phyloP scores from a whole-genome alignment of 1,140 invertebrate species.

The Oryctes rhinoceros region DNA sequence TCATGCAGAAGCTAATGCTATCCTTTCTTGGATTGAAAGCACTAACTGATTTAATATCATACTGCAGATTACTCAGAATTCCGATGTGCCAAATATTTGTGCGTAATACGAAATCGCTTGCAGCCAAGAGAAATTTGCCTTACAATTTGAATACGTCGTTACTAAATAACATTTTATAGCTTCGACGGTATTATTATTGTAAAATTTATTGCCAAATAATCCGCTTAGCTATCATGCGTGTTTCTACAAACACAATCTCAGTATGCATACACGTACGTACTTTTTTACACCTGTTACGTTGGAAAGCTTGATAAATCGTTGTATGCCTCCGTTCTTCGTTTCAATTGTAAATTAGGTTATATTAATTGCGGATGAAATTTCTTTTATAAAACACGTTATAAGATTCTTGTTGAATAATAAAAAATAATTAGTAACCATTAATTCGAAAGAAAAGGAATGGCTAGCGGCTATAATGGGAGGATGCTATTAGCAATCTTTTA shows the following conservation, averaged over 20 bases:
- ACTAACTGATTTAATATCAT: no score
- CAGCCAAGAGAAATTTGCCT: neutral
- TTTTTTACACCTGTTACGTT: neutral
- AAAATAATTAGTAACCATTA: neutral
- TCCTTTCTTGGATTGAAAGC: no score
- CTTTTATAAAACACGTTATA: neutral
- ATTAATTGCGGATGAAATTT: neutral
- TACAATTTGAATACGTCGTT: neutral
- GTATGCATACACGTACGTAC: no score
- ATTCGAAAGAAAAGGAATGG: conserved; percentile 3
- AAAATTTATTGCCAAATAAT: conserved; percentile 5
- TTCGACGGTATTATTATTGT: neutral
- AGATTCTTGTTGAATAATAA: neutral
- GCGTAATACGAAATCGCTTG: neutral
- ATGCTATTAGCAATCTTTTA: neutral
- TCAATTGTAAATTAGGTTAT: conserved; percentile 15
- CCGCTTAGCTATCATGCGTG: neutral
- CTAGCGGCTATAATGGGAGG: neutral
- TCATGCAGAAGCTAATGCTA: no score
- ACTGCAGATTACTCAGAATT: no score
- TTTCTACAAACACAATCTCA: neutral
- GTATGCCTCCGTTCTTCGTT: neutral
- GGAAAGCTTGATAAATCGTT: conserved; percentile 14
- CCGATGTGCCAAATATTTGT: no score
- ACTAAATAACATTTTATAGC: neutral